These are phyloP conservation scores for Hippotragus niger DNA, from an alignment of 2,113 vertebrate genomes.

Conservation along the genomic window DNA sequence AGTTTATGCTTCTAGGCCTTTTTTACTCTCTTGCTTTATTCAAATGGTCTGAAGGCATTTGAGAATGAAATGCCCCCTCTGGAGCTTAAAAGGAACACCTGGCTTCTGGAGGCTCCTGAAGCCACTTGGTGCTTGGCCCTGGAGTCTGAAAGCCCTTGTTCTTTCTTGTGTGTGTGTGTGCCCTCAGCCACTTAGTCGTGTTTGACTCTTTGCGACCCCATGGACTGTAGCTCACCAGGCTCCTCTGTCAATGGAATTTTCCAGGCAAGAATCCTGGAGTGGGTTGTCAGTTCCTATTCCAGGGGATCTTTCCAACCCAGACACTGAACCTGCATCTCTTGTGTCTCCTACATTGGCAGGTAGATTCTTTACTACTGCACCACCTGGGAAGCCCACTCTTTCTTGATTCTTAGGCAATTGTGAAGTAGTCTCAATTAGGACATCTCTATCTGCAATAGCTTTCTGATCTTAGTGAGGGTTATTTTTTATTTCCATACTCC, in stretches of 20 bases:
- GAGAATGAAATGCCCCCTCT: not conserved
- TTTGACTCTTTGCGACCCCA: accelerated
- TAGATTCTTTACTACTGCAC: not conserved
- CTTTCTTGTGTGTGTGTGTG: not conserved
- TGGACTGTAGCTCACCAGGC: not conserved
- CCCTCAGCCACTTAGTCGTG: not conserved
- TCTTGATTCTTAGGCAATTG: not conserved
- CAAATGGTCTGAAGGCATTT: not conserved
- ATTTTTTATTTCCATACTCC: not conserved
- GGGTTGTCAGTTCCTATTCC: not conserved
- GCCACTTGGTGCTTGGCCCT: not conserved
- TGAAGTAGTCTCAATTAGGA: not conserved
- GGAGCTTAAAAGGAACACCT: not conserved
- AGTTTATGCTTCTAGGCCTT: not conserved
- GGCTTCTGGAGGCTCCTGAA: not conserved
- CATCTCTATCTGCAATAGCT: not conserved
- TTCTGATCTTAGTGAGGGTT: not conserved
- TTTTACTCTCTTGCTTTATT: not conserved
- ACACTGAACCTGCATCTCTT: not conserved
- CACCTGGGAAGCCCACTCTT: not conserved
- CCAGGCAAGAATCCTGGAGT: not conserved
- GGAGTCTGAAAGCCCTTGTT: not conserved
- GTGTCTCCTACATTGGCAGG: not conserved
- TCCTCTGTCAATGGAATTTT: not conserved
- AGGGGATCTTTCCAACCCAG: not conserved